Base-by-base conservation (phyloP, 1,140 invertebrate genomes). In the Laupala kohalensis region DNA sequence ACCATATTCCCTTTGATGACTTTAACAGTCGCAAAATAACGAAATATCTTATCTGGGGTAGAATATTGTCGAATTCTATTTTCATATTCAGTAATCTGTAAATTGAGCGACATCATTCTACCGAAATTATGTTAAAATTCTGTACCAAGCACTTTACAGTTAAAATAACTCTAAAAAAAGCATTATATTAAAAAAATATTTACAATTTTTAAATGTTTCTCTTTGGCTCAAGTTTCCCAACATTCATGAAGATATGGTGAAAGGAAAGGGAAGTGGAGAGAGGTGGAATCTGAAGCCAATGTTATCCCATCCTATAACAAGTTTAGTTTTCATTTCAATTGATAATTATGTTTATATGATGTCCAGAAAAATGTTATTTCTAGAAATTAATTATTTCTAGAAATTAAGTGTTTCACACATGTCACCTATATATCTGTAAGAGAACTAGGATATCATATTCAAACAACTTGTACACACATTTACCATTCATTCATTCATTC, bases 1-100 rank as follows among this genome's bases (percentile, higher is more conserved):
- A 87, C 88, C 78, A 85, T 86, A 67, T 89, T 86, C 72, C 86
- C 81, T 77, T 85, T 86, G 74, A 88, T 85, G 37, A 98, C 82
- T 84, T 94, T 94, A 74, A 98, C 86, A 62, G 96, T 98, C n/a
- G 97, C 96, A 89, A 99, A 99, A 84, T 99, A 99, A 69, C 97
- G 90, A 85, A 99, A 99, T 80, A 99, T 96, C 87, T 99, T 99
- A 83, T 99, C 97, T 67, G 97, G 96, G 30, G 95, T 97, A 15
- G 96, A 98, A 85, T 93, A 99, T 73, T 92, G 85, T 77, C 96
- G 84, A 82, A 98, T 92, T 77, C 96, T 86, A 84, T 99, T 98
- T 84, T 99, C 97, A 87, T 99, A 99, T 80, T 98, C 95, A 80
- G 97, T 97, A 78, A 99, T 97, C 93, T 98, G 80, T 15, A 82